phyloP scores from a whole-genome alignment of 92 coral and sea anemone genomes.

The Porites evermanni region DNA sequence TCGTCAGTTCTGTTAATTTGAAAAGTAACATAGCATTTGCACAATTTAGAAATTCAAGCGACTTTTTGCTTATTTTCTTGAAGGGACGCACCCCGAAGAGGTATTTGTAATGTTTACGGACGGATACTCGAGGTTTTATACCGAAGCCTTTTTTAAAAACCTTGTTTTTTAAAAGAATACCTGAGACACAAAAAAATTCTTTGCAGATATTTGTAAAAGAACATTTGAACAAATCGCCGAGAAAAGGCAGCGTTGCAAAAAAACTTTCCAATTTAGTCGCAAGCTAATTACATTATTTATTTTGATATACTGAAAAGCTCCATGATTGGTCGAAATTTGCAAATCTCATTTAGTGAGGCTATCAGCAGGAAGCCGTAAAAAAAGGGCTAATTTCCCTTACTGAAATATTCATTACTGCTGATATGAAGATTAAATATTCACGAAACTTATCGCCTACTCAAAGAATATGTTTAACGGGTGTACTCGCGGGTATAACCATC shows the following conservation, averaged over 20 bases:
- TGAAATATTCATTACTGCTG: neutral
- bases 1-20: neutral
- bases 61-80: neutral
- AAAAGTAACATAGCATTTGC: conserved; percentile 12
- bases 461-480: neutral
- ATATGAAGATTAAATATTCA: conserved; percentile 9
- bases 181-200: too few relatives aligned
- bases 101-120: too few relatives aligned
- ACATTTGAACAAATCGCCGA: too few relatives aligned
- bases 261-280: neutral
- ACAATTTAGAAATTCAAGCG: neutral
- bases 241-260: too few relatives aligned
- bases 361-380: conserved; percentile 7
- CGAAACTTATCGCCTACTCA: neutral
- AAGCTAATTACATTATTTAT: neutral
- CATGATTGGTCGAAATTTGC: neutral
- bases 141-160: too few relatives aligned
- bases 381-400: neutral
- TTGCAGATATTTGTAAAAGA: too few relatives aligned
- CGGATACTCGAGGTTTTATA: too few relatives aligned
- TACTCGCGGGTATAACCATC: neutral
- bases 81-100: neutral
- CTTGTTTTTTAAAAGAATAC: too few relatives aligned
- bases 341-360: neutral
- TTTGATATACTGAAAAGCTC: neutral